These are phyloP conservation scores for Takifugu flavidus DNA, from an alignment of 2,113 vertebrate species.

Conservation along the genomic window DNA sequence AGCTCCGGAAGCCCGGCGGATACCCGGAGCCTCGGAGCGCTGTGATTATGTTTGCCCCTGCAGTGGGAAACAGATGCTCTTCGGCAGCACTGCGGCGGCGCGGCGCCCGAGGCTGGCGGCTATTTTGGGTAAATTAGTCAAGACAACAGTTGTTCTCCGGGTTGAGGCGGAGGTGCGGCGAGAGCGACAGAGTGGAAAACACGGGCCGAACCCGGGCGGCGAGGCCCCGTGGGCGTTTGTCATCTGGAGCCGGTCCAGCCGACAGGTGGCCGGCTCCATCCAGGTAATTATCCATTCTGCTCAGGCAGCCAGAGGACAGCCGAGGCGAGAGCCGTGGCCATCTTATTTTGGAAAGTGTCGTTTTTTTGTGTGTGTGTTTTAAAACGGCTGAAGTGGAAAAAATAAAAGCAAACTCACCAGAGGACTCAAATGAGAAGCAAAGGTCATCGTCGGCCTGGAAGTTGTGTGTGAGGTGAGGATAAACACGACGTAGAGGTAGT, in stretches of 20 bases:
- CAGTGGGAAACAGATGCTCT: conserved; percentile 70
- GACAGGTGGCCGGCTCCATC: conserved; percentile 54
- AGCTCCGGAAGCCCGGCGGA: conserved; percentile 22
- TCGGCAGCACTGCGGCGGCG: conserved; percentile 50
- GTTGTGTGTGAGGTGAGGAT: no score
- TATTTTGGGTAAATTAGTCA: conserved; percentile 74
- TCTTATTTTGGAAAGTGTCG: not conserved
- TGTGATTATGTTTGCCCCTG: conserved; percentile 59
- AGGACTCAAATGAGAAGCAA: no score
- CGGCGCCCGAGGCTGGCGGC: conserved; percentile 49
- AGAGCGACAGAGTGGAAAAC: conserved; percentile 66
- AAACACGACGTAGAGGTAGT: no score
- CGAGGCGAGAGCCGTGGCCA: no score
- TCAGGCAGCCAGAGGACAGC: conserved; percentile 17
- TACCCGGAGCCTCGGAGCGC: conserved; percentile 26
- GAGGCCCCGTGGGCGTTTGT: conserved; percentile 54
- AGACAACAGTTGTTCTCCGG: conserved; percentile 67
- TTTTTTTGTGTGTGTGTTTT: not conserved
- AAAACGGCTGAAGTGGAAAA: no score
- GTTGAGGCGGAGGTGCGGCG: conserved; percentile 54
- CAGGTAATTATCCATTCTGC: conserved; percentile 65
- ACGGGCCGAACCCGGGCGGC: conserved; percentile 55
- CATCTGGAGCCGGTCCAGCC: conserved; percentile 65
- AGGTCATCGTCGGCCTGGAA: no score
- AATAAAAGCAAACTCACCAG: no score